Percentiles rank a stretch among this genome's conserved stretches.
phyloP scores from a whole-genome alignment of 2,113 vertebrate genomes.

The Oophaga pumilio region DNA sequence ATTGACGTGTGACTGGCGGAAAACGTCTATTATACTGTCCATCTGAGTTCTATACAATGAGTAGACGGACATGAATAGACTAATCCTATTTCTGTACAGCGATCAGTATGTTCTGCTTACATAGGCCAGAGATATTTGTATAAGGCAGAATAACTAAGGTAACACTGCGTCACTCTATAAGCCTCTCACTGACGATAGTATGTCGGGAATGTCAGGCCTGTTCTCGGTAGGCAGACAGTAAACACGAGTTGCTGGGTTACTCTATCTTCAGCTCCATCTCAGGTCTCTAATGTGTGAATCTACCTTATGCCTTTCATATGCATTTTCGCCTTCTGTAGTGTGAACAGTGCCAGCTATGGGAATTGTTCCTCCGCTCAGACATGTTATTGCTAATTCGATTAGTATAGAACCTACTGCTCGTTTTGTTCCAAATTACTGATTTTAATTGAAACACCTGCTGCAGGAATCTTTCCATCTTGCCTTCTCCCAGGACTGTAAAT shows the following conservation, averaged over 20 bases:
- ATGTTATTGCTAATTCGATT: constrained; percentile 35
- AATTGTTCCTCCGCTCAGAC: constrained; percentile 29
- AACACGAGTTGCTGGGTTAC: constrained; percentile 41
- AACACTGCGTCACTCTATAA: neutral
- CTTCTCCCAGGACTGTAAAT: constrained; percentile 14
- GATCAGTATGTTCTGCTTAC: neutral
- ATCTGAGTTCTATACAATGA: neutral
- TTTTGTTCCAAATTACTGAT: constrained; percentile 43
- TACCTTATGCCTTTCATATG: constrained; percentile 15
- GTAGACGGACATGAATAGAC: neutral
- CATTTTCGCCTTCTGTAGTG: constrained; percentile 6
- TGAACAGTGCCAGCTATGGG: constrained; percentile 21
- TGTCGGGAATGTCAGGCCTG: neutral
- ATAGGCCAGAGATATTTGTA: neutral
- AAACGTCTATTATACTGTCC: neutral
- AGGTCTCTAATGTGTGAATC: neutral
- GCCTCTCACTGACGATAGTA: neutral
- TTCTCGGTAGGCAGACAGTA: neutral
- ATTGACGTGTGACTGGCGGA: neutral
- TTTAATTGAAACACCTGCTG: constrained; percentile 51
- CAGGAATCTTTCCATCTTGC: constrained; percentile 1
- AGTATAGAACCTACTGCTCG: constrained; percentile 13
- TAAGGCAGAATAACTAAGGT: neutral
- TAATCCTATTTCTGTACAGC: neutral
- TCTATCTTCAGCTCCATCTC: neutral